phyloP scores from a whole-genome alignment of 2,888 invertebrate genomes.

The Macaria notata region DNA sequence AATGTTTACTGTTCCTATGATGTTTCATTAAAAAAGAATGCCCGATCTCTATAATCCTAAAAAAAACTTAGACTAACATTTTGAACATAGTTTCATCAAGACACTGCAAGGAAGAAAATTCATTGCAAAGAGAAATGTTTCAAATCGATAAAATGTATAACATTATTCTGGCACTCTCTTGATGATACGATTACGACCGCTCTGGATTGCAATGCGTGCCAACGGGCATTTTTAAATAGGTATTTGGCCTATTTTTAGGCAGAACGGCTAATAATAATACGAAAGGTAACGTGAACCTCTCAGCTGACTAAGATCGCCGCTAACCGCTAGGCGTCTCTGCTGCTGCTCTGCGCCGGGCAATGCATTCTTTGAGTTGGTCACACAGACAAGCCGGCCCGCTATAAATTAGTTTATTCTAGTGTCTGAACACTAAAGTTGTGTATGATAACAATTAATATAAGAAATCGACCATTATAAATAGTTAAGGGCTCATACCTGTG shows the following conservation, averaged over 20 bases:
- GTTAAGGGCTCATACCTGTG: no score
- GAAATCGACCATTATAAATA: no score
- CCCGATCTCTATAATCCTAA: background rate
- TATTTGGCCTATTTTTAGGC: constrained; percentile 76
- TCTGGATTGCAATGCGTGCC: constrained; percentile 65
- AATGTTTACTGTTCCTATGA: constrained; percentile 77
- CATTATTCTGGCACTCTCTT: constrained; percentile 42
- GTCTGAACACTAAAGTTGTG: no score
- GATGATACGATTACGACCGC: constrained; percentile 62
- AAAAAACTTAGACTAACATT: no score
- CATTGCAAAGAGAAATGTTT: background rate
- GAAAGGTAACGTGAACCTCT: constrained; percentile 79
- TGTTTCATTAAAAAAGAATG: constrained; percentile 52
- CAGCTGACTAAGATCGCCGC: constrained; percentile 54
- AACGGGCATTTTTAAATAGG: constrained; percentile 72
- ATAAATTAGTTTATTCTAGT: no score
- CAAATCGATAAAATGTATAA: constrained; percentile 23
- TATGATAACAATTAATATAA: no score
- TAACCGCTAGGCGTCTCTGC: constrained; percentile 38
- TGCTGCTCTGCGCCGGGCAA: constrained; percentile 35
- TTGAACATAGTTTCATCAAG: no score
- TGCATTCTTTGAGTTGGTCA: constrained; percentile 45
- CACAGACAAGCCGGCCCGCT: constrained; percentile 28
- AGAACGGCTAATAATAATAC: constrained; percentile 76
- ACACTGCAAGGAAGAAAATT: background rate